Base-by-base conservation (phyloP, 1,140 invertebrate species). In the Hylaeus anthracinus region DNA sequence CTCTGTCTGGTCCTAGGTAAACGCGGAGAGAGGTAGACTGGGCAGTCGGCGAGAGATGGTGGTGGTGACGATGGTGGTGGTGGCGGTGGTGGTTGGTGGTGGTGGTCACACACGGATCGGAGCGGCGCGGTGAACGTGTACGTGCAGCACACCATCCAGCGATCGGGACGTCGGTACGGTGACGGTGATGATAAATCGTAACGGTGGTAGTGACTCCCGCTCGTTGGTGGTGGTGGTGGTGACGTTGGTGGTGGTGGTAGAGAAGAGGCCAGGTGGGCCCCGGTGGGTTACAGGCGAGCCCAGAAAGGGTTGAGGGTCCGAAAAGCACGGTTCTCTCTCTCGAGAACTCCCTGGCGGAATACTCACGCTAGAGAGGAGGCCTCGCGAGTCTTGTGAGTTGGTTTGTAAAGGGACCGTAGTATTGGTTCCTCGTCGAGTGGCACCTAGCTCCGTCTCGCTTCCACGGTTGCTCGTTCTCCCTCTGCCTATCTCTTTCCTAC, bases 1-100 rank as follows among this genome's bases (percentile, higher is more conserved):
- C 81, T 86, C 83, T 84, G 79, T 84, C 80, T 77, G 81, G 77
- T 89, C 85, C 81, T 89, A 89, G 89, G 89, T 90, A 84, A 86
- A 83, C 87, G 81, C 61, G 64, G 79, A 90, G 88, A 88, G 86
- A 88, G 86, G 83, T 79, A 86, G 72, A 78, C 58, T 51, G 72
- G 80, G 55, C 74, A 71, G 76, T 75, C 71, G 65, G 64, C 71
- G 79, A 77, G 87, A 82, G 82, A 83, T 76, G 84, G 81, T 58
- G 65, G 61, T 56, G 69, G 80, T 64, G 63, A 70, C 39, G 72
- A 55, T 69, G 78, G 74, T 83, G 82, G 85, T 83, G 72, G 78
- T 73, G 58, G 61, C 53, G 63, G 53, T 45, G 72, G 14, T 51
- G 43, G 80, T 82, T 79, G 65, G 80, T 82, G 64, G 79, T 85